Evolutionary conservation across 1,140 invertebrate species (phyloP), one percentile per base, ranked within the genome.

Genomic region (Drosophila truncata): DNA sequence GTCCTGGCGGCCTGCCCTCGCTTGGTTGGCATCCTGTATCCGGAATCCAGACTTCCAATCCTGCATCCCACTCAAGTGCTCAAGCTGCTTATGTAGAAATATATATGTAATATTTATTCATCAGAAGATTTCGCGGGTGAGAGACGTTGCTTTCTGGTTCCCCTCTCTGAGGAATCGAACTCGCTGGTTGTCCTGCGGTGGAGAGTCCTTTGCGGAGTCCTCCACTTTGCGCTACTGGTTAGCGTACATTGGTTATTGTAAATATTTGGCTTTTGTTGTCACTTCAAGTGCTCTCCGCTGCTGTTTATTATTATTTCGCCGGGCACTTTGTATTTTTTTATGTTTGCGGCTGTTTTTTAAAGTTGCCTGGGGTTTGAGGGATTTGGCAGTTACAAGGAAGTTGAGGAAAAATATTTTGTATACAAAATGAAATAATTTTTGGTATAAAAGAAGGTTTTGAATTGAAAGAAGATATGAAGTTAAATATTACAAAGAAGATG

Each of bases 231-330:
- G 11, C 35, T 66, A n/a, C 57, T 35, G 42, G 52, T 55, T 60
- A 55, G 29, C 57, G 42, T 64, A 59, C 42, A 61, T 84, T 75
- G 76, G 62, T 80, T 80, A 88, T 78, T 81, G 85, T 90, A 88
- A 88, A 88, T 90, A 88, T 88, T 87, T 84, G 65, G 49, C 70
- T 61, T 81, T 88, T 80, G 82, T 88, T 88, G 84, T 90, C 85
- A 88, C 87, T 90, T 88, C 61, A 90, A 88, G 85, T 55, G 62
- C 69, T 71, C 80, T 78, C 63, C 63, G 44, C 44, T 64, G 69
- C 58, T 84, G 80, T 74, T 73, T 60, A 76, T 82, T 87, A 87
- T 87, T 67, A 70, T 37, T 57, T 65, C 46, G 46, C 4, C 18
- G 55, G 31, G 39, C 46, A 42, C 33, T 61, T 55, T 55, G 46